Base-by-base conservation (phyloP, 2,888 invertebrate species). In the Eristalis intricaria region DNA sequence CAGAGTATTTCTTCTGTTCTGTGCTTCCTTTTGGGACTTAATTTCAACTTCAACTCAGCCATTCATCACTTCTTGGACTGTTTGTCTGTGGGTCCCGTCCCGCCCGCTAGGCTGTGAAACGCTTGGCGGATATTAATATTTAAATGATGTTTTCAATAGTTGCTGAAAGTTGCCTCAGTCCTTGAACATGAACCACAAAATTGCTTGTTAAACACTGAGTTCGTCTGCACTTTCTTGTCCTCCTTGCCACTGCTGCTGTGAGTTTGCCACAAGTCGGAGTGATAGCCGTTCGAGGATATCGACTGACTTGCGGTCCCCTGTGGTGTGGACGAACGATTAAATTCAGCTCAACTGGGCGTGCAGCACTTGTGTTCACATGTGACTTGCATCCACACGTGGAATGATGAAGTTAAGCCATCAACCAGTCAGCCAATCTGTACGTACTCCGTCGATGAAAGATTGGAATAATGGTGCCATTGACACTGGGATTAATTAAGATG, bases 231-330 rank as follows among this genome's bases (percentile, higher is more conserved):
- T 74, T 35, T 74, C 38, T 71, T 26, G 43, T 22, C 71, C 3
- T 70, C n/a, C 32, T 35, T 11, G 8, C 22, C n/a, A 29, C 1
- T n/a, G 7, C 4, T 13, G 8, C 43, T 73, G 63, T 38, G 13
- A 56, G 32, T 19, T 3, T 32, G 63, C 74, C 80, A 43, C 80
- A 84, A 75, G 43, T 19, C n/a, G 61, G 61, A 84, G 60, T 66
- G 56, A 71, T 71, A 75, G 38, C 26, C 66, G 64, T 43, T 81
- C 64, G 70, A 64, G 82, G 64, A 73, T 73, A 85, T 82, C 81
- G 82, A 85, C 81, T 85, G 82, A 77, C 73, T 79, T 84, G 75
- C 65, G 84, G 79, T 61, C 22, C 7, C 23, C 50, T 73, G 85
- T 60, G 85, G 85, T 32, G 26, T 13, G 68, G 58, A n/a, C 38